Evolutionary conservation across 2,888 invertebrate species (phyloP).

Genomic region (Allophyes oxyacanthae): DNA sequence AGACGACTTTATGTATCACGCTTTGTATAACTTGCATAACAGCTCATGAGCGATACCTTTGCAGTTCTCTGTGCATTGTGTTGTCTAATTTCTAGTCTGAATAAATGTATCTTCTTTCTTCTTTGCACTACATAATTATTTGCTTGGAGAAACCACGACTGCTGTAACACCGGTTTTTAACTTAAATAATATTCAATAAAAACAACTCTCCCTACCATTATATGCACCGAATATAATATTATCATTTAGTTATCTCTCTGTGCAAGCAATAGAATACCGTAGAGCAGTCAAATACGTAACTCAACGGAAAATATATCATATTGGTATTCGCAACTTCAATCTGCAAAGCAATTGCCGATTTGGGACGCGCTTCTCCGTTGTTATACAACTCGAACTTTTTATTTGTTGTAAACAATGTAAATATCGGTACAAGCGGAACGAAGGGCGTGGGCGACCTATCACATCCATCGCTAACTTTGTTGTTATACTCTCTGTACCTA

Average conservation of each 20-base stretch:
- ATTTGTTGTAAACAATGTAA: slow-evolving; percentile 35
- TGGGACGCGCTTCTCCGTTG: slow-evolving; percentile 32
- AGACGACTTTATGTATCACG: no score
- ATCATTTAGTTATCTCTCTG: no score
- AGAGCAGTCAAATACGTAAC: slow-evolving; percentile 1
- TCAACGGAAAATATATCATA: slow-evolving; percentile 24
- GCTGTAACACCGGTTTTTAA: no score
- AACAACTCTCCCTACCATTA: no score
- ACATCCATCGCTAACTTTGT: slow-evolving; percentile 22
- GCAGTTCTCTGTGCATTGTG: no score
- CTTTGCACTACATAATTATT: slow-evolving; percentile 10
- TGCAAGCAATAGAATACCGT: background rate
- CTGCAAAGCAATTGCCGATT: slow-evolving; percentile 39
- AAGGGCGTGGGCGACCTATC: slow-evolving; percentile 10
- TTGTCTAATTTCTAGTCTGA: no score
- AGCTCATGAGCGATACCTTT: no score
- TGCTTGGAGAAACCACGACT: no score
- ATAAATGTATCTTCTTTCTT: no score
- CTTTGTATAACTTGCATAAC: no score
- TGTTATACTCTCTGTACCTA: slow-evolving; percentile 5
- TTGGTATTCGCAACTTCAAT: slow-evolving; percentile 24
- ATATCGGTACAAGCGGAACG: slow-evolving; percentile 28
- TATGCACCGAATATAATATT: no score
- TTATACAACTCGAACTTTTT: slow-evolving; percentile 39
- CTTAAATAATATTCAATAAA: no score